Percentiles rank a stretch among this genome's conserved stretches.
phyloP scores from a whole-genome alignment of 2,888 invertebrate genomes.

The Hesperia comma region DNA sequence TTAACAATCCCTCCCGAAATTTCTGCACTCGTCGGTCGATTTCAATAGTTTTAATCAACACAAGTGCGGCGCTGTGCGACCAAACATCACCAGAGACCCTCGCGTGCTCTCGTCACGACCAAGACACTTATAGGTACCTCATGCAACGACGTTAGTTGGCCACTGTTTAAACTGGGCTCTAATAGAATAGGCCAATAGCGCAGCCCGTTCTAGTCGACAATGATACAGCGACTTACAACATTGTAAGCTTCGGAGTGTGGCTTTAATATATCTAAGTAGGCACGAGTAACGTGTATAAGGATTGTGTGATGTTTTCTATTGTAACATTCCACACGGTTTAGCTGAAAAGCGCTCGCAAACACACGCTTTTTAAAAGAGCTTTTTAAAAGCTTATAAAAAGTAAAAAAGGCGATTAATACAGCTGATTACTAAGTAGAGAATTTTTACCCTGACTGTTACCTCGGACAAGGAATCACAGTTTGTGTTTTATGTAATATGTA shows the following conservation, averaged over 20 bases:
- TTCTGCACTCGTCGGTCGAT: too few species aligned
- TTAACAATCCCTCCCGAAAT: too few species aligned
- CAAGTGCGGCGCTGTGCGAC: not conserved
- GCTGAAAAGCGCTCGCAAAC: too few species aligned
- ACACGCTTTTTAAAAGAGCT: not conserved
- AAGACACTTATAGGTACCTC: slow-evolving; percentile 6
- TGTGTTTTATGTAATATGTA: too few species aligned
- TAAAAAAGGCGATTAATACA: too few species aligned
- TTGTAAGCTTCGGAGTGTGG: not conserved
- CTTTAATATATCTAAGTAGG: not conserved
- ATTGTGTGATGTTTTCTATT: too few species aligned
- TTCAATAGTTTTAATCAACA: too few species aligned
- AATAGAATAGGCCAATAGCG: slow-evolving; percentile 20
- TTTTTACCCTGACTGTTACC: too few species aligned
- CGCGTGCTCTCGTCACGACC: slow-evolving; percentile 17
- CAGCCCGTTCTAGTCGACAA: not conserved
- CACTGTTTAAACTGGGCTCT: slow-evolving; percentile 31
- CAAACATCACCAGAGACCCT: slow-evolving; percentile 4
- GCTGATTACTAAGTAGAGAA: too few species aligned
- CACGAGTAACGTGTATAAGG: not conserved
- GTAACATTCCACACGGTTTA: too few species aligned
- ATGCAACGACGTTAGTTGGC: slow-evolving; percentile 10
- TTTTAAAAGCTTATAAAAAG: not conserved
- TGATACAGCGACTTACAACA: not conserved
- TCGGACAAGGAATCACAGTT: too few species aligned